Evolutionary conservation across 1,140 invertebrate species (phyloP).

Genomic region (Leptonema lineaticorne): DNA sequence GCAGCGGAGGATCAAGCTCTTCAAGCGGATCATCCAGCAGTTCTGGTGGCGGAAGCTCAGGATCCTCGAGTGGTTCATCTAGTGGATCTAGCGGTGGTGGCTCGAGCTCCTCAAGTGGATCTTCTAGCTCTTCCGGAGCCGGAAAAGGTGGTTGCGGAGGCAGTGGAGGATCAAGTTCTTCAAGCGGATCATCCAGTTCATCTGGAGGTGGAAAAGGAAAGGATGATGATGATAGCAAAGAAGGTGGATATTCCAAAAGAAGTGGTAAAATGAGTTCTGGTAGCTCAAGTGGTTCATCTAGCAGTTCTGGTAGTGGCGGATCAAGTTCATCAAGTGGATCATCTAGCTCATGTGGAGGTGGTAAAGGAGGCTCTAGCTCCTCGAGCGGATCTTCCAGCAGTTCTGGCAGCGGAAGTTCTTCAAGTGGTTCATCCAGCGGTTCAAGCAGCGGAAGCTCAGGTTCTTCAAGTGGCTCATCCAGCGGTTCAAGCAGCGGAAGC

Average conservation of each 20-base stretch:
- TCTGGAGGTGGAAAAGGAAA: not conserved
- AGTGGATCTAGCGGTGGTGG: not conserved
- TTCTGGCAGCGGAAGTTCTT: not conserved
- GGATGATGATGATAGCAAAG: not conserved
- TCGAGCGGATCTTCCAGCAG: not conserved
- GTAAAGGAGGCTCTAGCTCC: not conserved
- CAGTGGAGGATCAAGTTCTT: not conserved
- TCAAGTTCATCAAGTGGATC: not conserved
- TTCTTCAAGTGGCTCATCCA: not conserved
- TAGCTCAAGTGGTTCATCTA: not conserved
- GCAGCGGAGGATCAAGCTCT: not conserved
- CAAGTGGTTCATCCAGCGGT: not conserved
- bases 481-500: not conserved
- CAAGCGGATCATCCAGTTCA: not conserved
- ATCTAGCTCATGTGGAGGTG: not conserved
- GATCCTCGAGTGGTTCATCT: not conserved
- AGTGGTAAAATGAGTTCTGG: not conserved
- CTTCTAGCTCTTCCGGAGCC: not conserved
- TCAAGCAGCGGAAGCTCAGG: not conserved
- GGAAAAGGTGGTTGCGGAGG: too few species aligned
- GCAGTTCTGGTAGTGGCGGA: not conserved
- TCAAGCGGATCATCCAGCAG: not conserved
- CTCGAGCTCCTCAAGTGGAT: not conserved
- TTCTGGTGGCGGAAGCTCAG: not conserved
- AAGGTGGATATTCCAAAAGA: not conserved